A percentile compares a stretch with the other conserved stretches of the same genome.
Evolutionary conservation across 2,113 vertebrate genomes (phyloP).

Genomic region (Ammodramus savannarum): DNA sequence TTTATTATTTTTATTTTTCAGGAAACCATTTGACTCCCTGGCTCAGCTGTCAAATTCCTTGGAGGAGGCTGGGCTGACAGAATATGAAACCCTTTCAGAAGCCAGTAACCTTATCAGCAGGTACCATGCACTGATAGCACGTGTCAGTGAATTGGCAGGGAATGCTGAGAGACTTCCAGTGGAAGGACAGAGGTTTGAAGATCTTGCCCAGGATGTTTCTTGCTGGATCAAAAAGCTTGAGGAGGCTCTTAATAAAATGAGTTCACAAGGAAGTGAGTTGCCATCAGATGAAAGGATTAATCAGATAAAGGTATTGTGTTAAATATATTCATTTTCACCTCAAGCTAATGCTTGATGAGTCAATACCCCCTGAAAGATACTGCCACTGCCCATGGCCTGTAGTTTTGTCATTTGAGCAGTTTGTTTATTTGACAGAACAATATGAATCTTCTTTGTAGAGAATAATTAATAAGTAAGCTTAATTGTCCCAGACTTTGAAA

Average conservation of each 20-base stretch:
- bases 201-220: constrained; percentile 59
- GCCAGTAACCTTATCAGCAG: constrained; percentile 33
- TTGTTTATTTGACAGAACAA: background rate
- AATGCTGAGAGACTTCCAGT: background rate
- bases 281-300: constrained; percentile 52
- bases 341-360: background rate
- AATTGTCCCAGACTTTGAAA: background rate
- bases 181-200: constrained; percentile 53
- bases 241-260: constrained; percentile 62
- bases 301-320: constrained; percentile 70
- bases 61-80: constrained; percentile 57
- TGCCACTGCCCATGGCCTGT: background rate
- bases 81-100: constrained; percentile 40
- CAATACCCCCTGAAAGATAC: background rate
- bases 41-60: constrained; percentile 59
- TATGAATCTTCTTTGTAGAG: background rate
- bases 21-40: constrained; percentile 69
- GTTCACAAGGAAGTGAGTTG: constrained; percentile 57
- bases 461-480: background rate
- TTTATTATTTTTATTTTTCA: background rate
- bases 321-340: background rate
- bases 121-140: constrained; percentile 56
- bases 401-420: background rate
- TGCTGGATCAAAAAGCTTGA: constrained; percentile 68
- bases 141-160: constrained; percentile 34